Conservation (phyloP, 2,888 invertebrate species). For the Taphrorychus bicolor region DNA sequence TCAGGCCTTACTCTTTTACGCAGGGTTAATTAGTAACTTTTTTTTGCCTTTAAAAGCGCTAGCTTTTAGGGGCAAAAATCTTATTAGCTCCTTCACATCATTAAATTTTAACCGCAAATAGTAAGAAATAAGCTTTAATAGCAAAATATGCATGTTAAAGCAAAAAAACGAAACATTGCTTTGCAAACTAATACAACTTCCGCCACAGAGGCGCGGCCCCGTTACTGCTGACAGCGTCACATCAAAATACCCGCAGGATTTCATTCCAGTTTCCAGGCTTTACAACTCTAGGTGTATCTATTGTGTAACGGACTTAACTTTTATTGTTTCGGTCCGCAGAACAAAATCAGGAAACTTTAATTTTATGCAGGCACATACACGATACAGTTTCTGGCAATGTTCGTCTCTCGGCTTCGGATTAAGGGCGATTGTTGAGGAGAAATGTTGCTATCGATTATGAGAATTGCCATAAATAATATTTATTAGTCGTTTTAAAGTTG, state of each 20-base stretch:
- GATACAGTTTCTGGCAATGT: neutral
- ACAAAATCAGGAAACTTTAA: neutral
- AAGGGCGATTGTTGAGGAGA: neutral
- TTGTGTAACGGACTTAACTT: conserved; percentile 8
- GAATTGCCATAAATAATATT: neutral
- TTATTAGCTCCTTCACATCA: neutral
- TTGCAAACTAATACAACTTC: neutral
- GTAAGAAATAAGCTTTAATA: neutral
- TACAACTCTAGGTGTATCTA: conserved; percentile 18
- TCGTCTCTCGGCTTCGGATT: neutral
- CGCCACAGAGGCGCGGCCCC: neutral
- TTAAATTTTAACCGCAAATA: neutral
- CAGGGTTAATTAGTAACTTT: neutral
- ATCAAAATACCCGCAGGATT: conserved; percentile 22
- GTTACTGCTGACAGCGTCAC: conserved; percentile 6
- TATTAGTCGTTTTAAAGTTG: no score
- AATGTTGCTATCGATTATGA: no score
- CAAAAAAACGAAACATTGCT: neutral
- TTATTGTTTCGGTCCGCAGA: neutral
- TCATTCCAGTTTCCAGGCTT: conserved; percentile 11
- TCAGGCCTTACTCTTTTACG: no score
- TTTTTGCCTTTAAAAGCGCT: neutral
- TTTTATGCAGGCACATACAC: neutral
- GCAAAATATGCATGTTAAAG: neutral
- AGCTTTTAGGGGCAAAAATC: neutral